These are phyloP conservation scores for Ptychadena robeensis DNA, from an alignment of 2,797 vertebrate genomes.

Conservation along the genomic window DNA sequence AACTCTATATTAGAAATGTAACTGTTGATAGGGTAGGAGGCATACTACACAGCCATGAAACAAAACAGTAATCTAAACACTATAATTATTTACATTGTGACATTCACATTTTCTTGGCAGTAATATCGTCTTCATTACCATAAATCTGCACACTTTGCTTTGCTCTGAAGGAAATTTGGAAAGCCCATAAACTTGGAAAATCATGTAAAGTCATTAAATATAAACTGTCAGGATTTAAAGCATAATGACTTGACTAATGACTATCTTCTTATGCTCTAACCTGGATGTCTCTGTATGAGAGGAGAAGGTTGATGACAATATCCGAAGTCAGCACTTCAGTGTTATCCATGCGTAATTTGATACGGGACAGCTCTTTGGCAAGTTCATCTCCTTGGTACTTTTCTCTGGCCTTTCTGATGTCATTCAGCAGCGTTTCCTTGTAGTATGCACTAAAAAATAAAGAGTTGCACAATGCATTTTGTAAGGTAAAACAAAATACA, in stretches of 20 bases:
- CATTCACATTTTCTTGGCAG: background rate
- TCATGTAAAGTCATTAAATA: background rate
- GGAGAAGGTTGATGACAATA: constrained; percentile 93
- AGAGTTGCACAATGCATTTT: background rate
- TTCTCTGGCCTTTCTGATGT: constrained; percentile 91
- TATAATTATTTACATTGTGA: background rate
- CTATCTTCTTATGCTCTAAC: constrained; percentile 68
- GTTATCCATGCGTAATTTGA: constrained; percentile 93
- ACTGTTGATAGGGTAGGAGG: no score
- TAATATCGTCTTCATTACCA: background rate
- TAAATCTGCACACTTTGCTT: background rate
- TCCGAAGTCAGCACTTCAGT: constrained; percentile 92
- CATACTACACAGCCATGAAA: background rate
- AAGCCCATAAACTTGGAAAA: background rate
- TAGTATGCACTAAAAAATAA: constrained; percentile 80
- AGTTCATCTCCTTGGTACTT: constrained; percentile 94
- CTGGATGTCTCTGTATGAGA: constrained; percentile 97
- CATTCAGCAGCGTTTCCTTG: constrained; percentile 90
- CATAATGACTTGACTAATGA: constrained; percentile 35
- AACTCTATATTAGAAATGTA: no score
- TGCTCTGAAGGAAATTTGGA: no score
- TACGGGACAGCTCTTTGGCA: constrained; percentile 88
- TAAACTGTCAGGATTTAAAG: background rate
- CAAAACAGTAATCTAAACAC: background rate
- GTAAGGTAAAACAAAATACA: background rate